Evolutionary conservation across 2,888 invertebrate species (phyloP), one percentile per base, ranked within the genome.

Genomic region (Phoronis australis): DNA sequence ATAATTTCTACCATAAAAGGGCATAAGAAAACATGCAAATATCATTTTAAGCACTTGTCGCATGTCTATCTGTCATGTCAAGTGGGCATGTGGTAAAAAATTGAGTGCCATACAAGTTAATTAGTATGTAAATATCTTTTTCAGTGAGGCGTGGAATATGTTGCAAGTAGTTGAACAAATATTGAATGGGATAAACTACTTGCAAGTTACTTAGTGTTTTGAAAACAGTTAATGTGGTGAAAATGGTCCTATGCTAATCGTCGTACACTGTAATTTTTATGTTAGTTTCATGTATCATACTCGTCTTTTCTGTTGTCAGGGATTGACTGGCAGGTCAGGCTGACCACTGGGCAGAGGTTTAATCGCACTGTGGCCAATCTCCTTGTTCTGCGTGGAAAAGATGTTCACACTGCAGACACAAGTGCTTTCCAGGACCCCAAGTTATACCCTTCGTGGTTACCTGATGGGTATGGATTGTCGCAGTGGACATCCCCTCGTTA

Each of bases 301-400:
- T n/a, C 23, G 4, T 42, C 23, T 1, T 45, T 35, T 42, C 37
- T n/a, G 37, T 12, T 54, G 53, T 1, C 58, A 74, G 75, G 75
- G 24, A 75, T 75, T 25, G 62, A 75, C 59, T 75, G 75, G 75
- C 62, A 65, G 24, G 61, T 75, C 5, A 57, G 57, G 21, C 50
- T 55, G 4, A 61, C 61, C 4, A 42, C 58, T 27, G 62, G 55
- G 20, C 41, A 54, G 5, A 50, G 52, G 4, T 27, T 44, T 9
- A 50, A 54, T 24, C 60, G 63, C 54, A 72, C 69, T 3, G 45
- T 75, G 4, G 62, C 72, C 4, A 69, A 68, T 26, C 51, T 66
- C 4, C 56, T 74, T 20, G 52, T 72, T 4, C 57, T 71, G 3
- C 60, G 74, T 9, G 75, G 75, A 6, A 61, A 64, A 39, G 70